Evolutionary conservation across 2,113 vertebrate genomes (phyloP).

Genomic region (Sapayoa aenigma): DNA sequence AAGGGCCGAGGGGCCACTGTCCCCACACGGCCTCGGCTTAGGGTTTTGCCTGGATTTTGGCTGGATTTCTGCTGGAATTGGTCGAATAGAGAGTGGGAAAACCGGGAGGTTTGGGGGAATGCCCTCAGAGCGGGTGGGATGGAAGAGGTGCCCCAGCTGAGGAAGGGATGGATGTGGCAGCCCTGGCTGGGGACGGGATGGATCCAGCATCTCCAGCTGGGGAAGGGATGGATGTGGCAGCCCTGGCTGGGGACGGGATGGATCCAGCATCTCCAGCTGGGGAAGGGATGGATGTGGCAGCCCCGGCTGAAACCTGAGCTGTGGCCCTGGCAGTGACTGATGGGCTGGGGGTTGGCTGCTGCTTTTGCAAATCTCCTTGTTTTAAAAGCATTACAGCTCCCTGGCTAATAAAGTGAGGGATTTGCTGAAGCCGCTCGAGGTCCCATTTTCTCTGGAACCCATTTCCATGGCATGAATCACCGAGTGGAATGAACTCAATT

Average conservation of each 20-base stretch:
- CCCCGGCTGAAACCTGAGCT: not conserved
- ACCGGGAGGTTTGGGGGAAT: not conserved
- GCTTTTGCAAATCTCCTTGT: conserved; percentile 53
- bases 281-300: not conserved
- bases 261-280: not conserved
- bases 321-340: conserved; percentile 42
- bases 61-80: not conserved
- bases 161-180: not conserved
- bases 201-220: not conserved
- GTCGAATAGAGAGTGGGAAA: fast-evolving
- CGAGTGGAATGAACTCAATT: conserved; percentile 73
- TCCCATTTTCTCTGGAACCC: conserved; percentile 74
- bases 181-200: not conserved
- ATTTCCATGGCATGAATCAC: conserved; percentile 78
- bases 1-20: fast-evolving
- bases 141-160: not conserved
- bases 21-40: fast-evolving
- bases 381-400: conserved; percentile 59
- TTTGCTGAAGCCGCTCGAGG: conserved; percentile 48
- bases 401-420: not conserved
- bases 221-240: not conserved
- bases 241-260: not conserved
- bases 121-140: fast-evolving
- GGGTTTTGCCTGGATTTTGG: not conserved
- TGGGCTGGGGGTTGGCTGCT: conserved; percentile 41